phyloP scores from a whole-genome alignment of 2,888 invertebrate genomes.

The Amiota minor region DNA sequence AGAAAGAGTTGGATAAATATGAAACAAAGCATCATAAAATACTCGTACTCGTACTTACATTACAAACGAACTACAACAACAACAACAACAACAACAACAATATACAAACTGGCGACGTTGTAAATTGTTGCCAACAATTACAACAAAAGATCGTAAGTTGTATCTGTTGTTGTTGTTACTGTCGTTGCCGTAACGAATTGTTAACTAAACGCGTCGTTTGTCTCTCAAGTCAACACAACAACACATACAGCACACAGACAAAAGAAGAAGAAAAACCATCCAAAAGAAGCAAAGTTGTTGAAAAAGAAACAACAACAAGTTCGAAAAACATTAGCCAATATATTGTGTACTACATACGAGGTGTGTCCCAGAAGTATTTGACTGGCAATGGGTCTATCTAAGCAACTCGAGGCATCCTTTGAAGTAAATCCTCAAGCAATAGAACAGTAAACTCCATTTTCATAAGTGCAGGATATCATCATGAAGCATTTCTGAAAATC shows the following conservation, averaged over 20 bases:
- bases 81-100: slow-evolving; percentile 29
- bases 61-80: slow-evolving; percentile 16
- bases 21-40: too few species aligned
- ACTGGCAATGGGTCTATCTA: too few species aligned
- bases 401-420: too few species aligned
- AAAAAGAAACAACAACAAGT: slow-evolving; percentile 10
- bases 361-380: background rate
- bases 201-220: slow-evolving; percentile 28
- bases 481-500: too few species aligned
- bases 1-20: too few species aligned
- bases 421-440: too few species aligned
- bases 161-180: background rate
- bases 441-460: too few species aligned
- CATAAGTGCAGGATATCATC: too few species aligned
- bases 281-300: background rate
- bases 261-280: background rate
- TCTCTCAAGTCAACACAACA: slow-evolving; percentile 13
- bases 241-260: background rate
- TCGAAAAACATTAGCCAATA: slow-evolving; percentile 18
- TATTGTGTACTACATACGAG: background rate
- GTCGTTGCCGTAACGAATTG: slow-evolving; percentile 4
- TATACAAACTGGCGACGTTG: slow-evolving; percentile 44
- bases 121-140: slow-evolving; percentile 43
- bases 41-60: background rate
- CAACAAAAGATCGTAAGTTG: background rate